Base-by-base conservation (phyloP, 2,888 invertebrate species). In the Erebia epiphron region DNA sequence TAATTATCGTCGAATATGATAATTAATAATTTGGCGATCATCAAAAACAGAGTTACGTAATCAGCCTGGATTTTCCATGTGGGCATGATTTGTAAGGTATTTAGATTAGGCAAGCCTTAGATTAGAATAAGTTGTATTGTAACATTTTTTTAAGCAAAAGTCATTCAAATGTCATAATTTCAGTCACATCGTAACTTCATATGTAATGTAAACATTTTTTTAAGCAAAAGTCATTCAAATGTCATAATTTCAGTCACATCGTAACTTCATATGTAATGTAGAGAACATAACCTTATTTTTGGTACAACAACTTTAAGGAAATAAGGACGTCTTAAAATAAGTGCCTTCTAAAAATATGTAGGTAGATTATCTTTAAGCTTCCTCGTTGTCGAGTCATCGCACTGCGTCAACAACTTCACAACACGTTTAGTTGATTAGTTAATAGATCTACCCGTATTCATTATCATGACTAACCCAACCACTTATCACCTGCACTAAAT, bases 401-500 rank as follows among this genome's bases (percentile, higher is more conserved):
- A 60, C 60, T 41, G 11, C 60, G 41, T 60, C 62, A 46, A 49
- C 62, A 21, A 49, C 49, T 13, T 46, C 60, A 43, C 43, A 61
- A 13, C 35, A 60, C 35, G 35, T 35, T 35, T 35, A 14, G 11
- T 62, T 21, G 21, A 62, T 62, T 62, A 49, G 46, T 49, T 57
- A 16, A 18, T 61, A 61, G 43, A 61, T 62, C 18, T 49, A 21
- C 43, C 46, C 61, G 18, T 43, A 43, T 49, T 62, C 46, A 49
- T 49, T 18, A 49, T 49, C 62, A 62, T 62, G 62, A 62, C 62
- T 62, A 62, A 49, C 46, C 60, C 11, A 49, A 62, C 46, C 62
- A 62, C 46, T 18, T 61, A 46, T 61, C 61, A 46, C 46, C 21
- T 62, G 62, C 62, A 62, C 62, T 62, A 61, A 61, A 61, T 61